phyloP scores from a whole-genome alignment of 2,113 vertebrate genomes.

The Heptranchias perlo region DNA sequence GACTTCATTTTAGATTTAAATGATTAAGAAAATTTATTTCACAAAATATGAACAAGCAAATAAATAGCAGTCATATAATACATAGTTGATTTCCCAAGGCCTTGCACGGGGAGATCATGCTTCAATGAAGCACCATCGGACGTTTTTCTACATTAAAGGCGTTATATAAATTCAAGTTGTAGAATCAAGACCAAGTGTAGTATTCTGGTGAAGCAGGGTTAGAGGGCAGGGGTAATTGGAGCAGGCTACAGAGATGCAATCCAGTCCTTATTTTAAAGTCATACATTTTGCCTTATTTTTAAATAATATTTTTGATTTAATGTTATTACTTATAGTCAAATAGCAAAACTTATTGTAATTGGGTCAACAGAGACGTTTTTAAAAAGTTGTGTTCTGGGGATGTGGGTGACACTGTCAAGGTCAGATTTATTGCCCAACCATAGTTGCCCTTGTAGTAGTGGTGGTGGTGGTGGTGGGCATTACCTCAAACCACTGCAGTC shows the following conservation, averaged over 20 bases:
- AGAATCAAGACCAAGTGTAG: too few relatives aligned
- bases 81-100: too few relatives aligned
- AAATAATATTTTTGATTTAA: not conserved
- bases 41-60: not conserved
- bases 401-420: not conserved
- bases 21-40: not conserved
- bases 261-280: too few relatives aligned
- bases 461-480: not conserved
- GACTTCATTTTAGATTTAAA: not conserved
- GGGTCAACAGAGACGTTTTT: not conserved
- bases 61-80: not conserved
- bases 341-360: not conserved
- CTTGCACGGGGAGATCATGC: not conserved
- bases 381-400: not conserved
- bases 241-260: too few relatives aligned
- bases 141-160: too few relatives aligned
- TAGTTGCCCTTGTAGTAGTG: not conserved
- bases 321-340: not conserved
- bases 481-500: not conserved
- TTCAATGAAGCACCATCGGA: too few relatives aligned
- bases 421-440: not conserved
- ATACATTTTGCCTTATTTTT: too few relatives aligned
- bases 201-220: too few relatives aligned
- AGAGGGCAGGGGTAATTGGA: too few relatives aligned
- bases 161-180: too few relatives aligned